Base-by-base conservation (phyloP, 2,888 invertebrate genomes). In the Sturmia bella region DNA sequence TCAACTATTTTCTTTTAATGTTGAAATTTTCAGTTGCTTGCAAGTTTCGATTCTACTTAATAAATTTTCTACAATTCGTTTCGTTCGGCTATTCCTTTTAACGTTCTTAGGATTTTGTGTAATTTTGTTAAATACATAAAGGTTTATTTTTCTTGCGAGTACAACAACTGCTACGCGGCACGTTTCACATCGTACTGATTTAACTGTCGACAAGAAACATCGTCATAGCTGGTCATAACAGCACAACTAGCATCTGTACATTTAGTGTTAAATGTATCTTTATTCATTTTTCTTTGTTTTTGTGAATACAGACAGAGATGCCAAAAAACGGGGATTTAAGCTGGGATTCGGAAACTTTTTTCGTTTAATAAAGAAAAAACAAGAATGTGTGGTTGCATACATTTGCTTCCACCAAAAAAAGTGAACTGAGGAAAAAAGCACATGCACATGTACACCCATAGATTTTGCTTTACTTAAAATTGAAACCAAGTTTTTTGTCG, bases 151-250 rank as follows among this genome's bases (percentile, higher is more conserved):
- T 17, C 13, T 41, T 13, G 77, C 82, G 82, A 64, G 32, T 59
- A 59, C 48, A 59, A 72, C 64, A 74, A 78, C 78, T 78, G 74
- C 74, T 74, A 66, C 78, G 69, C 54, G 37, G 78, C 41, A 70
- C 74, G 69, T 59, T 45, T 70, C 59, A 41, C 74, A 70, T 70
- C 69, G 21, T 78, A 82, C 82, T 82, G 74, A 82, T 45, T 64
- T 45, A 54, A 82, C 21, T 69, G 45, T 70, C 59, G 11, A 54
- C 19, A 57, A 43, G 52, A 74, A 74, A 45, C 50, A 21, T 57
- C 63, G 57, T 59, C 59, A 59, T 78, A 72, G 24, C 17, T 52
- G 50, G 59, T 43, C 4, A 59, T 52, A 61, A 19, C 56, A 48
- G 37, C 41, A 57, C 39, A 17, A 27, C 5, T 43, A 45, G 54